phyloP scores from a whole-genome alignment of 2,888 invertebrate species.

The Yponomeuta evonymella region DNA sequence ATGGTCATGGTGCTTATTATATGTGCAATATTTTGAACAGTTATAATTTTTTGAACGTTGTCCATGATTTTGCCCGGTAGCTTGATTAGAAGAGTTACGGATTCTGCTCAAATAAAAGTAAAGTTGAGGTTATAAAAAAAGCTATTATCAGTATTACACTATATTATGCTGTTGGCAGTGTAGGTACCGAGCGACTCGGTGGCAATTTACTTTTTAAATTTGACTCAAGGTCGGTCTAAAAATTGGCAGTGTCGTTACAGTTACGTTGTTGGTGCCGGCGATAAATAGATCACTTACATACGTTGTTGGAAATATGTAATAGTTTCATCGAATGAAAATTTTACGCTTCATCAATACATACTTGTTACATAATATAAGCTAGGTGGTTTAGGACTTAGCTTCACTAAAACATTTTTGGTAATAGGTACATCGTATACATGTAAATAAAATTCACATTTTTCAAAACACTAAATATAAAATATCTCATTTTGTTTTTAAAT shows the following conservation, averaged over 20 bases:
- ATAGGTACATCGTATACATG: too few relatives aligned
- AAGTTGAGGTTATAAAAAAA: neutral
- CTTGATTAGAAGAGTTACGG: neutral
- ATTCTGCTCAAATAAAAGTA: neutral
- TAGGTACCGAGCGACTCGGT: neutral
- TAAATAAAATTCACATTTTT: too few relatives aligned
- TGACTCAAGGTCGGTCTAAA: neutral
- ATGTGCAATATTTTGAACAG: neutral
- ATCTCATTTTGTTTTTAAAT: too few relatives aligned
- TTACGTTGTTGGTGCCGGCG: neutral
- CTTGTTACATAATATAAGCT: too few relatives aligned
- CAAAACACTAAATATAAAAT: too few relatives aligned
- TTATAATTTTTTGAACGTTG: neutral
- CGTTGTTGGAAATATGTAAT: neutral
- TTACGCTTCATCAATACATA: neutral
- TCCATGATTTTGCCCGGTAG: neutral
- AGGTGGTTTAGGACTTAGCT: too few relatives aligned
- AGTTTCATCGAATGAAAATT: neutral
- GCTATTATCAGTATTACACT: neutral
- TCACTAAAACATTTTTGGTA: too few relatives aligned
- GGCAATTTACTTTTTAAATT: neutral
- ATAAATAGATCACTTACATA: neutral
- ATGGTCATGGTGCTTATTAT: constrained; percentile 82
- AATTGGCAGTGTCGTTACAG: neutral
- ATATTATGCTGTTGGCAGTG: neutral